Evolutionary conservation across 1,140 invertebrate genomes (phyloP).

Genomic region (Bombus terrestris): DNA sequence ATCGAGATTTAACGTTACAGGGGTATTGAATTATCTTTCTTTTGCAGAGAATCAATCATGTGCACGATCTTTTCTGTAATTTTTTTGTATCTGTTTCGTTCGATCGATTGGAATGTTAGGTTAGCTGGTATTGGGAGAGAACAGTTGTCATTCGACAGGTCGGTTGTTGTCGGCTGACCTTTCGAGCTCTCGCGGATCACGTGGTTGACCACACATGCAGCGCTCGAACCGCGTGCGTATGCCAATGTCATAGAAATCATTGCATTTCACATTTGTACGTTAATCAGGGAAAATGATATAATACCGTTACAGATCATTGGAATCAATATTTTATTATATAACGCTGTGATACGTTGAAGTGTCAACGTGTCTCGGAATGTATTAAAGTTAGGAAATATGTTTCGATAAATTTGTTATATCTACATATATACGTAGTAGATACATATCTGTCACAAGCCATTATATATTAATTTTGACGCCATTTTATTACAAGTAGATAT

Average conservation of each 20-base stretch:
- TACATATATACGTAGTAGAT: not conserved
- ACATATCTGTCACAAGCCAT: not conserved
- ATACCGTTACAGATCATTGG: not conserved
- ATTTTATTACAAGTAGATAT: not conserved
- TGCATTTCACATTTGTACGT: conserved; percentile 5
- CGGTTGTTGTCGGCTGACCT: conserved; percentile 59
- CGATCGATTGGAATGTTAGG: not conserved
- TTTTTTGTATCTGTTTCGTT: not conserved
- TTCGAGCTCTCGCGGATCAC: conserved; percentile 43
- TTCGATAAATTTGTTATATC: not conserved
- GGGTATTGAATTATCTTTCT: not conserved
- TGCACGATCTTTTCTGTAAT: not conserved
- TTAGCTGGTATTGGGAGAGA: not conserved
- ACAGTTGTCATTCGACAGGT: conserved; percentile 16
- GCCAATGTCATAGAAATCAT: conserved; percentile 3
- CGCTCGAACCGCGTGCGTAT: conserved; percentile 25
- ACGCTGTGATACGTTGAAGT: not conserved
- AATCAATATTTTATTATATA: not conserved
- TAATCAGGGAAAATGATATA: not conserved
- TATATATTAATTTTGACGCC: not conserved
- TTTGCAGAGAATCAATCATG: too few species aligned
- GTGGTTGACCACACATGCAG: conserved; percentile 49
- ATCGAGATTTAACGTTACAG: too few species aligned
- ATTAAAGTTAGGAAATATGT: not conserved
- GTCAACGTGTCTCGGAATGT: not conserved